Base-by-base conservation (phyloP, 2,113 vertebrate species). In the Hippocampus barbouri region DNA sequence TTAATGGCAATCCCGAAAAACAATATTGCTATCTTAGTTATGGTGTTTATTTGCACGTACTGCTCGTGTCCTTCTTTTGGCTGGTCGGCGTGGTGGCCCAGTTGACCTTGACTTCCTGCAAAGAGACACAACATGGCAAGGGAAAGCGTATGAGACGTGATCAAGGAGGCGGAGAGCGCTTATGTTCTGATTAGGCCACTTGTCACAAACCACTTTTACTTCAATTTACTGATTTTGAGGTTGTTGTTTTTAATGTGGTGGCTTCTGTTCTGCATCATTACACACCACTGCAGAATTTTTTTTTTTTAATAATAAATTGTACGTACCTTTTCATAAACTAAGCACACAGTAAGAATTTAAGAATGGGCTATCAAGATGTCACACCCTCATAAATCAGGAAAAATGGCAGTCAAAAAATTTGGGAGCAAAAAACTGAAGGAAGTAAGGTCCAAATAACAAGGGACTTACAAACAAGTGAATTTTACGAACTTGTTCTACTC, bases 11-110 rank as follows among this genome's bases (percentile, higher is more conserved):
- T 23, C 20, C 53, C 21, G 11, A 4, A 23, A 56, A 16, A 64
- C 18, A 41, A 18, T 12, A 9, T 23, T 66, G 41, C 0, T 11
- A 47, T 45, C 11, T 41, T 43, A n/a, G 41, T n/a, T 21, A 0
- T 21, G 14, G 8, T 41, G 5, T 27, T 49, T 9, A 25, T 20
- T 23, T 11, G 4, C 38, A 82, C 89, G 80, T 23, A 99, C 97
- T 98, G 94, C 97, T 99, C 80, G 97, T 98, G 87, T 99, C 97
- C 94, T 99, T 99, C 93, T 99, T 99, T 93, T 98, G 97, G 90
- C 95, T 98, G 92, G 96, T 98, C 80, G 97, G 97, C 56, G 96
- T 99, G 21, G 97, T 98, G 81, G 97, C 97, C 97, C 97, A 99
- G 93, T 98, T 99, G 85, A 99, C 97, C 89, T 99, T 99, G 94